A percentile compares a stretch with the other conserved stretches of the same genome.
These are phyloP conservation scores for Drosophila jambulina DNA, from an alignment of 1,140 invertebrate genomes.

Conservation along the genomic window DNA sequence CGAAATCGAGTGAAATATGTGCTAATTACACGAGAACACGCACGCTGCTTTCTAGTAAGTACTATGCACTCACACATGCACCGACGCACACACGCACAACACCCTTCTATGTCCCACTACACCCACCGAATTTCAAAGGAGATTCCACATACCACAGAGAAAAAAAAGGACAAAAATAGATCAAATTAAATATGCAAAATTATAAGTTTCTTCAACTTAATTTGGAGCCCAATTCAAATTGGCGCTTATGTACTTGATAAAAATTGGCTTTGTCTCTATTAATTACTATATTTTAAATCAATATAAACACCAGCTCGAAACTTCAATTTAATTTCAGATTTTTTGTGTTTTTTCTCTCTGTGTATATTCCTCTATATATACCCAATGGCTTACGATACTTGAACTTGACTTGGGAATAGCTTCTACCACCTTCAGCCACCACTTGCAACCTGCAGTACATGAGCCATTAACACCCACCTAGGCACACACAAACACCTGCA, in stretches of 20 bases:
- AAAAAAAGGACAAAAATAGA: not conserved
- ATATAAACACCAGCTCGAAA: not conserved
- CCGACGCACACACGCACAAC: slow-evolving; percentile 4
- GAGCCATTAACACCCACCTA: slow-evolving; percentile 38
- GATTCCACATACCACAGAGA: slow-evolving; percentile 8
- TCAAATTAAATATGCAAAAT: not conserved
- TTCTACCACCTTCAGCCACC: slow-evolving; percentile 15
- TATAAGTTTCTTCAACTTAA: not conserved
- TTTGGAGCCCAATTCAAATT: too few species aligned
- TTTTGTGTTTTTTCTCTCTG: not conserved
- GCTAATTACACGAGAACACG: slow-evolving; percentile 60
- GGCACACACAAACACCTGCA: slow-evolving; percentile 16
- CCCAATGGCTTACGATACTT: slow-evolving; percentile 25
- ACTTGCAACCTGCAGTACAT: slow-evolving; percentile 11
- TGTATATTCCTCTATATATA: not conserved
- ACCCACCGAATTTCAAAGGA: slow-evolving; percentile 17
- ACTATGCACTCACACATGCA: slow-evolving; percentile 37
- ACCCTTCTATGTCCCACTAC: not conserved
- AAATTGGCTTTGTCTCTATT: not conserved
- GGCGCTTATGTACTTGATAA: not conserved
- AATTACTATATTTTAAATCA: not conserved
- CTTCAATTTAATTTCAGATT: too few species aligned
- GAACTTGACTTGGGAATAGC: slow-evolving; percentile 42
- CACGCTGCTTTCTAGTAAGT: slow-evolving; percentile 63
- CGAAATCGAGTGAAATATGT: slow-evolving; percentile 53